A percentile compares a stretch with the other conserved stretches of the same genome.
phyloP scores from a whole-genome alignment of 2,888 invertebrate genomes.

The Aphrophora alni region DNA sequence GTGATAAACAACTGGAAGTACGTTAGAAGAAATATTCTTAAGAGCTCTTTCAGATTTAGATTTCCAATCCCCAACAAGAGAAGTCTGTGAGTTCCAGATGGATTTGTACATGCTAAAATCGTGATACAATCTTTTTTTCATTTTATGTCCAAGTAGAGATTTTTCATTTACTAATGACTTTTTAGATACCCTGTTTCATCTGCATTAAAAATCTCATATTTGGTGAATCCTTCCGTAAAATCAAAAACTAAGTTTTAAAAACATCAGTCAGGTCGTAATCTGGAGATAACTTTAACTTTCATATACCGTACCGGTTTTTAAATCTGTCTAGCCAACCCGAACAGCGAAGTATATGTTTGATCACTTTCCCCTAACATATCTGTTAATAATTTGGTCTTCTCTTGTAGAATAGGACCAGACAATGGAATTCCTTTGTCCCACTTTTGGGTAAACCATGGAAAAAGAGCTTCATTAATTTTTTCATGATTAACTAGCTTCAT shows the following conservation, averaged over 20 bases:
- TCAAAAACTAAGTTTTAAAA: too few species aligned
- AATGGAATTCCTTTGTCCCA: not conserved
- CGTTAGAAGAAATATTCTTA: not conserved
- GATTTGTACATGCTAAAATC: not conserved
- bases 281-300: too few species aligned
- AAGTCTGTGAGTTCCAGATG: not conserved
- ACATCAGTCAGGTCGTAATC: too few species aligned
- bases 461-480: not conserved
- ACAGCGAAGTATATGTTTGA: not conserved
- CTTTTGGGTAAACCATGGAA: not conserved
- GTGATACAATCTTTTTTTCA: too few species aligned
- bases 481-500: not conserved
- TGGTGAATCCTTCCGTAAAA: too few species aligned
- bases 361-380: not conserved
- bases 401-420: not conserved
- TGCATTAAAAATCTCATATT: too few species aligned
- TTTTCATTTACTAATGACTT: too few species aligned
- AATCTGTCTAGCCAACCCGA: not conserved
- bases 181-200: too few species aligned
- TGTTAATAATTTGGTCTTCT: not conserved
- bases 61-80: not conserved
- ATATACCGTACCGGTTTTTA: too few species aligned
- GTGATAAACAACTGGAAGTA: not conserved
- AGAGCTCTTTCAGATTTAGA: not conserved
- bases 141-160: too few species aligned